Conservation (phyloP, 2,888 invertebrate genomes). For the Trissonchulus latispiculum region DNA sequence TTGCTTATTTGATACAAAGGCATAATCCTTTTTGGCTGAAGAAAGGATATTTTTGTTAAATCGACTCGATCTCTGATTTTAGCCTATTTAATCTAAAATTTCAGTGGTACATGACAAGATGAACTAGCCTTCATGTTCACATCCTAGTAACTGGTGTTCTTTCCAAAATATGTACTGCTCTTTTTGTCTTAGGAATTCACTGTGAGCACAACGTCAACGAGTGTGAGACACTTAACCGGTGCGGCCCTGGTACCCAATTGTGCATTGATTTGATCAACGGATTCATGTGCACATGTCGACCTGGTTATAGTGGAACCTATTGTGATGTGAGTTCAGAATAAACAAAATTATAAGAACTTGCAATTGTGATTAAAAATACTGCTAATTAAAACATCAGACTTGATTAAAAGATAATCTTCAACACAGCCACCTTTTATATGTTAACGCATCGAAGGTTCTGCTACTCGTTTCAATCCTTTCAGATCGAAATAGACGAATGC, state of each 20-base stretch:
- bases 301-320: conserved; percentile 70
- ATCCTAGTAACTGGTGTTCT: neutral
- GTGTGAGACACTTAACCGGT: conserved; percentile 53
- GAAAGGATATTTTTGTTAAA: too few species aligned
- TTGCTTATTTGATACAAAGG: too few species aligned
- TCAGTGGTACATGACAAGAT: neutral
- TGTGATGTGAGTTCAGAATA: conserved; percentile 58
- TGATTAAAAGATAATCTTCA: too few species aligned
- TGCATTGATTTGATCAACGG: conserved; percentile 63
- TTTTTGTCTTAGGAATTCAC: conserved; percentile 69
- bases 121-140: neutral
- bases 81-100: neutral
- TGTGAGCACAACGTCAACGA: conserved; percentile 88
- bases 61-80: too few species aligned
- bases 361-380: too few species aligned
- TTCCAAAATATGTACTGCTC: conserved; percentile 42
- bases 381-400: too few species aligned
- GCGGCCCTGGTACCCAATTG: conserved; percentile 65
- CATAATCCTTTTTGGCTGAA: too few species aligned
- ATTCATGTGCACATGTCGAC: conserved; percentile 70
- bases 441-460: too few species aligned
- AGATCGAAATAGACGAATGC: conserved; percentile 75
- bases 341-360: too few species aligned
- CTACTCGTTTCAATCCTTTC: neutral
- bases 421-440: neutral